Percentiles rank a stretch among this genome's conserved stretches.
Evolutionary conservation across 2,113 vertebrate genomes (phyloP).

Genomic region (Pongo pygmaeus): DNA sequence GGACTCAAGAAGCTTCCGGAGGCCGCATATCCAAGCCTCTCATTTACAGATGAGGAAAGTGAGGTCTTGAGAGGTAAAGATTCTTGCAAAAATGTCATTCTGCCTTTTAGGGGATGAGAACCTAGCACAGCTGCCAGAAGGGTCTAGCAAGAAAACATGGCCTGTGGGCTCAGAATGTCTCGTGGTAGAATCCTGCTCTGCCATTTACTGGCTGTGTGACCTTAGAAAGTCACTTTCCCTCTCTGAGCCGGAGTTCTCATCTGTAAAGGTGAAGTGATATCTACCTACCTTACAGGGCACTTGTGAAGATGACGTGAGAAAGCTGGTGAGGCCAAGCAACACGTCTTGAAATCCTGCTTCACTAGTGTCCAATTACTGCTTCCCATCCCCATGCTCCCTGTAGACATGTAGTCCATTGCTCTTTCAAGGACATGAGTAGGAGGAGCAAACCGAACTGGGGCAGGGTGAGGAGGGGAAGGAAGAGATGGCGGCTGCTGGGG

Average conservation of each 20-base stretch:
- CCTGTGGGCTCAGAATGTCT: background rate
- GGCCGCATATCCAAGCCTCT: background rate
- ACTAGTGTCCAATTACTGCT: fast-evolving
- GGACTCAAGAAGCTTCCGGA: background rate
- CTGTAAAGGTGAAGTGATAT: background rate
- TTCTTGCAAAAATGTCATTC: background rate
- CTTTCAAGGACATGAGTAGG: background rate
- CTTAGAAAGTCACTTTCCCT: background rate
- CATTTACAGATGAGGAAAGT: background rate
- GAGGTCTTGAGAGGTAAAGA: background rate
- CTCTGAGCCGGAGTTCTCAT: background rate
- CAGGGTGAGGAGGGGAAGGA: background rate
- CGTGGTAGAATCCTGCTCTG: background rate
- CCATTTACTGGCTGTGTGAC: background rate
- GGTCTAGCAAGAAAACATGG: background rate
- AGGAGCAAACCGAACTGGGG: background rate
- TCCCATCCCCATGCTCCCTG: fast-evolving
- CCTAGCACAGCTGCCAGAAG: background rate
- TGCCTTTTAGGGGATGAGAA: background rate
- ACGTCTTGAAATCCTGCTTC: fast-evolving
- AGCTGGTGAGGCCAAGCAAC: background rate
- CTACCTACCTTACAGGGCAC: background rate
- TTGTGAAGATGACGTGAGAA: background rate
- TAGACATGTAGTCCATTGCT: background rate
- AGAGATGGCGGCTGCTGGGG: background rate